Base-by-base conservation (phyloP, 2,888 invertebrate genomes). In the Caenorhabditis sp. region DNA sequence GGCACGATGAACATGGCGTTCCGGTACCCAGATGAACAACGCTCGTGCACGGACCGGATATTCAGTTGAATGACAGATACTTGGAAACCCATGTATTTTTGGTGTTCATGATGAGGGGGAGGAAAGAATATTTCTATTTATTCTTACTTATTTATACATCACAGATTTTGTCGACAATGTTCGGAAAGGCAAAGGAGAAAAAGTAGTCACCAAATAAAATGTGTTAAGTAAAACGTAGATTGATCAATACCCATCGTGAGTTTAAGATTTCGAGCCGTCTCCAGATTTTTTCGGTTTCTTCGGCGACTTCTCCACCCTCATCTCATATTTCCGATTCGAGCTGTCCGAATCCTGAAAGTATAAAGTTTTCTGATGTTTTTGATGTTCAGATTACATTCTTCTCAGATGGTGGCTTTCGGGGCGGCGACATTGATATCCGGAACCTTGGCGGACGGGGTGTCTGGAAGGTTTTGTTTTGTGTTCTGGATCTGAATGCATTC, bases 381-480 rank as follows among this genome's bases (percentile, higher is more conserved):
- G 7, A 7, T 1, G n/a, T 48, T 35, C 32, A n/a, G 24, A 41
- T 35, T 13, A 76, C 76, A 50, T 70, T 77, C 39, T 66, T 77
- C 37, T 77, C 71, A 0, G 71, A 71, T 43, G 71, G 53, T 2
- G 71, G 59, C 46, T 81, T 83, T 53, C 83, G 73, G 4, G 85
- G 85, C 3, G 86, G 86, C 9, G 86, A 86, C 65, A 80, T 79
- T 22, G 87, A 86, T 66, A 87, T 87, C 66, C 87, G 63, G 72
- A 86, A 87, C 55, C 83, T 55, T 22, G 87, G 86, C 6, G 83
- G 80, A 4, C 83, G 74, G 26, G 79, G 77, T 24, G 79, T 83
- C 82, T 83, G 62, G 41, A 82, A 5, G 17, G 6, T 43, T n/a
- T 2, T 27, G 37, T 46, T 55, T 37, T 32, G 15, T 35, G 15